Evolutionary conservation across 2,797 vertebrate genomes (phyloP), one percentile per base, ranked within the genome.

Genomic region (Tauraco hartlaubi): DNA sequence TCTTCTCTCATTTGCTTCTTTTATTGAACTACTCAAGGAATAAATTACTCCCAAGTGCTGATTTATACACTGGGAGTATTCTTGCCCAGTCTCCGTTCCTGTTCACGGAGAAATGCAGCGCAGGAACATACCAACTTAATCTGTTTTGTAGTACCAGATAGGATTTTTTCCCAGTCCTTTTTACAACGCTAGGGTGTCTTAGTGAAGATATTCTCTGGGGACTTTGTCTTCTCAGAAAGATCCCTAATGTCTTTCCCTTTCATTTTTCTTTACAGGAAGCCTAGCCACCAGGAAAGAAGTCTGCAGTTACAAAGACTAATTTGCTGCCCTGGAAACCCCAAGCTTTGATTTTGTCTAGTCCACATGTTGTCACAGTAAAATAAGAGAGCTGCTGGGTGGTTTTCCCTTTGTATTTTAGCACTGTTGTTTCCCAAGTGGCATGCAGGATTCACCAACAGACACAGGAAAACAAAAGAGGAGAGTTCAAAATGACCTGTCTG

Each of bases 301-400:
- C 82, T 92, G 66, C 46, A 31, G 9, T 37, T 92, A 92, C 43
- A 89, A 58, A 66, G 71, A 90, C 62, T 58, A 41, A 80, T 64
- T 48, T 96, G 83, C 88, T 73, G 83, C 85, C 92, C 93, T 88
- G 92, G 71, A 95, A 92, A 94, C 49, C 22, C 46, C 63, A 69
- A 55, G 85, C 89, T 96, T 92, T 94, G 75, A 72, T 90, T 95
- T 71, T 52, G 61, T 61, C 85, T 91, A 58, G 78, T 93, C 51
- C 75, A 46, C 71, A n/a, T 4, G 5, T 44, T 85, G 78, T 54
- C 91, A 68, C 61, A 83, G 67, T n/a, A 72, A 94, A 93, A 67
- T 6, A 61, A 69, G 75, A 49, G 61, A 74, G 73, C 52, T 68
- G 59, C 67, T 78, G 56, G 33, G 39, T 63, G 26, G 21, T 48